These are phyloP conservation scores for Sebastes fasciatus DNA, from an alignment of 2,113 vertebrate genomes.

Conservation along the genomic window DNA sequence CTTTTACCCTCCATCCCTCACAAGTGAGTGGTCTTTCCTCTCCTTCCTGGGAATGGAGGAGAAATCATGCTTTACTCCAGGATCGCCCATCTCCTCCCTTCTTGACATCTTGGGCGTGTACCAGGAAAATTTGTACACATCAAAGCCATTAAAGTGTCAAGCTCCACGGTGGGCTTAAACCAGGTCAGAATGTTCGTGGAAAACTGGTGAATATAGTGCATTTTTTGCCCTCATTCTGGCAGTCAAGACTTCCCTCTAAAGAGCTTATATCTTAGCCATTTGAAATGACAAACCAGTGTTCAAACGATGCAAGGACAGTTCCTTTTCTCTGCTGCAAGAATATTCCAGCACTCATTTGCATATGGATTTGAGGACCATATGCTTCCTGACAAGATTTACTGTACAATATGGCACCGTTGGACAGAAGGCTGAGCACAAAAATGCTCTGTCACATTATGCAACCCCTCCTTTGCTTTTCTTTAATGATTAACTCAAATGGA, in stretches of 20 bases:
- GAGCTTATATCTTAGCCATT: constrained; percentile 47
- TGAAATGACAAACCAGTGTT: constrained; percentile 53
- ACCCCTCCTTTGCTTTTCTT: constrained; percentile 9
- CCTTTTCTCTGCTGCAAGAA: constrained; percentile 39
- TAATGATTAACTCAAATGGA: constrained; percentile 26
- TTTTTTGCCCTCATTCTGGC: constrained; percentile 67
- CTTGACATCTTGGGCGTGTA: constrained; percentile 50
- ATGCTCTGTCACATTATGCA: constrained; percentile 31
- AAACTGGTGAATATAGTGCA: constrained; percentile 53
- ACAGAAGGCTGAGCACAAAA: constrained; percentile 42
- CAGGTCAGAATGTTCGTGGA: constrained; percentile 61
- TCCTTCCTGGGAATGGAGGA: constrained; percentile 13
- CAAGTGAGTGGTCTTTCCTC: not conserved
- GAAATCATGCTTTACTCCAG: constrained; percentile 20
- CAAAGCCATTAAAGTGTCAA: constrained; percentile 80
- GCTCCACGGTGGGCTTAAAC: constrained; percentile 49
- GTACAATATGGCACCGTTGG: constrained; percentile 45
- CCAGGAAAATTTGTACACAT: constrained; percentile 66
- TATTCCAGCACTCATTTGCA: constrained; percentile 63
- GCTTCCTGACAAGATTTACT: constrained; percentile 68
- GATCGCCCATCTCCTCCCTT: constrained; percentile 11
- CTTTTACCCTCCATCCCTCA: constrained; percentile 15
- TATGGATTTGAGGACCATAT: constrained; percentile 64
- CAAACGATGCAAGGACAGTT: constrained; percentile 50
- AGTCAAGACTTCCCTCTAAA: constrained; percentile 51